Base-by-base conservation (phyloP, 92 coral and sea anemone genomes). In the Phenganax subtilis region DNA sequence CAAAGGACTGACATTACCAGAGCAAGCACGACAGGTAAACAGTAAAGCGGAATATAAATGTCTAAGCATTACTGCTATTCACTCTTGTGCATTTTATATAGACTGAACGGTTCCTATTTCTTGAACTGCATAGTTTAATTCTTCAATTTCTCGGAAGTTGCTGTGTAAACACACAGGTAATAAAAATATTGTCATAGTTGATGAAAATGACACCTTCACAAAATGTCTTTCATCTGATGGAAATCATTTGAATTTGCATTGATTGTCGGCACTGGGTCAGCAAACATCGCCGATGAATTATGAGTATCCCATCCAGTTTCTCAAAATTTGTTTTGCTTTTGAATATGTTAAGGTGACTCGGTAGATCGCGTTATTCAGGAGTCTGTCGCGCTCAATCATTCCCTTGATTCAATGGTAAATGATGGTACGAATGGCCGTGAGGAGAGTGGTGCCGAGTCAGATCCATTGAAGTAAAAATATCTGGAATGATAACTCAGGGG, bases 1-100 rank as follows among this genome's bases (percentile, higher is more conserved):
- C 7, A 91, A 90, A 87, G 80, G 84, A 66, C 77, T 87, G 17
- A 82, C 94, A 4, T 70, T 75, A n/a, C 92, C 89, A 53, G 91
- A 89, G 73, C 93, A 90, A 67, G 98, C 98, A 14, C 91, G 87
- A 65, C 98, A 93, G 94, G 98, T 91, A 12, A 27, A 53, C n/a
- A n/a, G n/a, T n/a, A 14, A 4, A 27, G 37, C 25, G 54, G 17
- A 55, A 44, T 54, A 5, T 15, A 0, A 52, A 30, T 5, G 14
- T 73, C 17, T 12, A 64, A 7, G 67, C 67, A 17, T 7, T 61
- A 61, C 16, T 61, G 3, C n/a, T 54, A 7, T 54, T 52, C 52
- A 29, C 5, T 6, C 29, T n/a, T 5, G 30, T 66, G 68, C 7
- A 77, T 44, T 68, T 68, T 14, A 16, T 47, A 51, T 44, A 56